These are phyloP conservation scores for Zophobas morio DNA, from an alignment of 1,140 invertebrate genomes.

Conservation along the genomic window DNA sequence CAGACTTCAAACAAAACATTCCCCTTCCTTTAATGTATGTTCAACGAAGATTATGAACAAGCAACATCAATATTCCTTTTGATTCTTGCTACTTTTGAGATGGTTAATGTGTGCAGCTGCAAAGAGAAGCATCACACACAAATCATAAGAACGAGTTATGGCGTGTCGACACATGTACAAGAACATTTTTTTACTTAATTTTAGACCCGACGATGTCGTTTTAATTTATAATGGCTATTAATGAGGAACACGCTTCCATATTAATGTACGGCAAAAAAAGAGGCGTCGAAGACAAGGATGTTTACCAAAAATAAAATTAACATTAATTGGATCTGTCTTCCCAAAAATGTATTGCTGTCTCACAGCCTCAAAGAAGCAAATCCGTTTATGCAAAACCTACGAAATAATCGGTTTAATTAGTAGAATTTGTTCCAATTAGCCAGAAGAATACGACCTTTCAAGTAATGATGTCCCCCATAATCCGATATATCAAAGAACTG, in stretches of 20 bases:
- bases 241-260: slow-evolving; percentile 24
- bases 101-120: slow-evolving; percentile 43
- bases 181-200: slow-evolving; percentile 36
- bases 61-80: slow-evolving; percentile 47
- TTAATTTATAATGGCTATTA: slow-evolving; percentile 42
- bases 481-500: slow-evolving; percentile 28
- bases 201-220: slow-evolving; percentile 32
- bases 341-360: neutral
- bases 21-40: slow-evolving; percentile 20
- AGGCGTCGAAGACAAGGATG: neutral
- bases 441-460: slow-evolving; percentile 14
- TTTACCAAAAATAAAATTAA: slow-evolving; percentile 3
- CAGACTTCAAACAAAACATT: slow-evolving; percentile 47
- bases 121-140: slow-evolving; percentile 42
- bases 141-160: slow-evolving; percentile 45
- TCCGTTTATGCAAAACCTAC: neutral
- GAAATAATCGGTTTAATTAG: slow-evolving; percentile 16
- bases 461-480: slow-evolving; percentile 31
- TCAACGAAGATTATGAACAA: slow-evolving; percentile 40
- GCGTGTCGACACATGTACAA: slow-evolving; percentile 46
- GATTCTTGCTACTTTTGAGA: slow-evolving; percentile 28
- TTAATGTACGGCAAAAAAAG: slow-evolving; percentile 4
- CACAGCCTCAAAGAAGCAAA: neutral
- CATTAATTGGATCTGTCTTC: slow-evolving; percentile 14
- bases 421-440: slow-evolving; percentile 18